Evolutionary conservation across 2,888 invertebrate genomes (phyloP), one percentile per base, ranked within the genome.

Genomic region (Drosophila ustulata): DNA sequence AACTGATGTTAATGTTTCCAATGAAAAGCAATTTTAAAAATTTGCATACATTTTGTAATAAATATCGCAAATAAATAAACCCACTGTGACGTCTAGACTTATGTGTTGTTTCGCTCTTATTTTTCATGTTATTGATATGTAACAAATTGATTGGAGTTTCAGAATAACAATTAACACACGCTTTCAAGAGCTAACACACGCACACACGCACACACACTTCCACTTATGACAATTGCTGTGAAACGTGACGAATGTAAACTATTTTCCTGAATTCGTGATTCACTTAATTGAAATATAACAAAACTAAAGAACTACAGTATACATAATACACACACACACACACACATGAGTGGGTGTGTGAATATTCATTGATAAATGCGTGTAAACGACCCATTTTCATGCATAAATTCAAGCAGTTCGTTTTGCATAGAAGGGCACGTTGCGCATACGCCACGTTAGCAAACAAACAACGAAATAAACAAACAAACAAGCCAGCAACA

Each of bases 371-470:
- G 75, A 74, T 78, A 86, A 81, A 86, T 77, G 84, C 71, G 66
- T 75, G 84, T 68, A 87, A 82, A 52, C 69, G 71, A 75, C 64
- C 53, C 81, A 78, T 65, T 87, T 81, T 62, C 47, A 57, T 70
- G 81, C 75, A 87, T 81, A 68, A 75, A 78, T 77, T 74, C 65
- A 55, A 64, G 64, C 45, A 66, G 73, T 59, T 62, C 50, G 32
- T 45, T 55, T 43, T 50, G 56, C 66, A 72, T 67, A 69, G 56
- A 69, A 75, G 67, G 71, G 71, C 84, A 82, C 87, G 84, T 87
- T 83, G 68, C 75, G 83, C 81, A 81, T 86, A 86, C 80, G 80
- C 70, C 86, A 57, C 77, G 86, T 74, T 77, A 59, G 30, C 87
- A 81, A 86, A 80, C 87, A 86, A 81, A 65, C 47, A 75, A 69